Evolutionary conservation across 1,140 invertebrate species (phyloP).

Genomic region (Drosophila teissieri): DNA sequence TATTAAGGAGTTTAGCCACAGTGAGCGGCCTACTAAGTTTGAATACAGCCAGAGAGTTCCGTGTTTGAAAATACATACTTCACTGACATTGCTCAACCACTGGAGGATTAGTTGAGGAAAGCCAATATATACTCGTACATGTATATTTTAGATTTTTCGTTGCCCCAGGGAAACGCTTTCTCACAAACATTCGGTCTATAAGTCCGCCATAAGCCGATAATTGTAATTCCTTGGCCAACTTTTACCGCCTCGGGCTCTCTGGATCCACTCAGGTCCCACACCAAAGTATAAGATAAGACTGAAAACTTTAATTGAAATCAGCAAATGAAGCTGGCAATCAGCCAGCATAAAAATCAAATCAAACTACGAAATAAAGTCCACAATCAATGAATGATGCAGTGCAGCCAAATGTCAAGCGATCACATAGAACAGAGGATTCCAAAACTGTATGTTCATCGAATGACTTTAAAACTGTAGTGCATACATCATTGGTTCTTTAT

Average conservation of each 20-base stretch:
- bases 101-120: constrained; percentile 11
- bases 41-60: constrained; percentile 18
- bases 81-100: constrained; percentile 15
- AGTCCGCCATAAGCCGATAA: constrained; percentile 49
- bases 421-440: constrained; percentile 22
- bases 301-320: constrained; percentile 55
- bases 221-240: constrained; percentile 55
- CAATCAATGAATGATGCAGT: constrained; percentile 51
- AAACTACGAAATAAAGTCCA: constrained; percentile 15
- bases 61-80: constrained; percentile 31
- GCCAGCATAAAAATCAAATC: constrained; percentile 18
- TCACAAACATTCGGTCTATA: constrained; percentile 8
- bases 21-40: constrained; percentile 16
- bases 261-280: constrained; percentile 10
- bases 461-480: background rate
- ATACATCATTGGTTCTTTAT: background rate
- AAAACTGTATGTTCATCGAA: constrained; percentile 1
- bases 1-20: constrained; percentile 29
- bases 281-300: constrained; percentile 13
- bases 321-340: constrained; percentile 19
- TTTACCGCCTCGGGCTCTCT: constrained; percentile 51
- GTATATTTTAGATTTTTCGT: constrained; percentile 6
- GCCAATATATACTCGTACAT: background rate
- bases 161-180: constrained; percentile 27
- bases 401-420: constrained; percentile 44